Evolutionary conservation across 2,888 invertebrate genomes (phyloP).

Genomic region (Myathropa florea): DNA sequence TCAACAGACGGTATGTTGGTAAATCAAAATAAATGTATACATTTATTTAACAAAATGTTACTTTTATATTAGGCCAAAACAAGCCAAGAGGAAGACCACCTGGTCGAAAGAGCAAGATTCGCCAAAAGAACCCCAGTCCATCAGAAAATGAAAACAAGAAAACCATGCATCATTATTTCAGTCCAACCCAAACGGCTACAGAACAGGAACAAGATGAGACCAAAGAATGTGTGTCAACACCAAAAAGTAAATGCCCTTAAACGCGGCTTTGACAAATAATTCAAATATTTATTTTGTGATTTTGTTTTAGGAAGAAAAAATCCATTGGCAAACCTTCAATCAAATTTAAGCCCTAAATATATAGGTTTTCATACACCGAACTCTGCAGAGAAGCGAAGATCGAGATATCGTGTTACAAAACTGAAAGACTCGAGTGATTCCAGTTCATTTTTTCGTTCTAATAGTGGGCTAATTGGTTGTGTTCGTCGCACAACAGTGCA

Average conservation of each 20-base stretch:
- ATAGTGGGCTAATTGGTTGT: constrained; percentile 55
- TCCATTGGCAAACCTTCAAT: constrained; percentile 76
- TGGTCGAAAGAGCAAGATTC: neutral
- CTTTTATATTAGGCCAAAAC: neutral
- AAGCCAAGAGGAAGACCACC: constrained; percentile 41
- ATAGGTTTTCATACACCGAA: constrained; percentile 76
- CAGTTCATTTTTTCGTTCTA: constrained; percentile 19
- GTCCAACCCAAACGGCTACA: constrained; percentile 24
- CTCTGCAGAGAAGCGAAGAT: constrained; percentile 69
- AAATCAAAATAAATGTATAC: neutral
- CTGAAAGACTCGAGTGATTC: constrained; percentile 40
- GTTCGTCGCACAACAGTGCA: constrained; percentile 50
- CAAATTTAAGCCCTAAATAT: constrained; percentile 78
- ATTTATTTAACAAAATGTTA: neutral
- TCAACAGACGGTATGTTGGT: constrained; percentile 50
- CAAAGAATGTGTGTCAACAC: constrained; percentile 71
- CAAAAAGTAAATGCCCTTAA: constrained; percentile 70
- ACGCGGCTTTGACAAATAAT: neutral
- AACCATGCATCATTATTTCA: constrained; percentile 34
- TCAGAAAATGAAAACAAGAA: constrained; percentile 53
- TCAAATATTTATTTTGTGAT: constrained; percentile 2
- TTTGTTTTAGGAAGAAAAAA: constrained; percentile 74
- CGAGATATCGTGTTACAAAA: constrained; percentile 51
- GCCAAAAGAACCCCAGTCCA: constrained; percentile 17
- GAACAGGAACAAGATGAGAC: neutral